Percentiles rank a stretch among this genome's conserved stretches.
Conservation (phyloP, 1,140 invertebrate species). For the Cotesia typhae region DNA sequence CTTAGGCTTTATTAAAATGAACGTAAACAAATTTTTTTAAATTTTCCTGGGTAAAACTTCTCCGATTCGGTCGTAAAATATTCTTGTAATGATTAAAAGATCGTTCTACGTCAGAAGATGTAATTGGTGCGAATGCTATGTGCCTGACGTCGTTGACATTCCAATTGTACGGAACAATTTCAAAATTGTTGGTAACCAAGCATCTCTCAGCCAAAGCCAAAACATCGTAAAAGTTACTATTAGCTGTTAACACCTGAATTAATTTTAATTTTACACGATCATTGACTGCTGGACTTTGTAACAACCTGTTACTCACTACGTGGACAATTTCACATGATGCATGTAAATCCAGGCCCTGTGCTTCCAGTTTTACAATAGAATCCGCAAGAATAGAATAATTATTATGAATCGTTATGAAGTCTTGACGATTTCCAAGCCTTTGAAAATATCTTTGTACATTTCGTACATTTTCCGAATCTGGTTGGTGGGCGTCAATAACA, state of each 20-base stretch:
- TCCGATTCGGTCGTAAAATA: not conserved
- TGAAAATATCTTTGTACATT: constrained; percentile 3
- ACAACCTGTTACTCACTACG: not conserved
- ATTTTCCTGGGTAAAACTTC: not conserved
- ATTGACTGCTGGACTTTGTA: not conserved
- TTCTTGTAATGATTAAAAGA: not conserved
- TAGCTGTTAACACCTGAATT: not conserved
- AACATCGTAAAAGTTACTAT: not conserved
- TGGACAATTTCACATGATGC: not conserved
- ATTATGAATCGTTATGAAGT: not conserved
- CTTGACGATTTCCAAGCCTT: not conserved
- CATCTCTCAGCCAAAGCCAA: not conserved
- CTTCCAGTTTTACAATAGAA: not conserved
- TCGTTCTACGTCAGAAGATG: not conserved
- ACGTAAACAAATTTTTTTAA: not conserved
- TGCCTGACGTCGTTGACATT: not conserved
- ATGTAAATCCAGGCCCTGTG: not conserved
- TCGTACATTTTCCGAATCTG: not conserved
- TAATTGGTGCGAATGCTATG: not conserved
- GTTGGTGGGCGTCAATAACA: not conserved
- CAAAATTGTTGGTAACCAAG: not conserved
- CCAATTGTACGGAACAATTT: not conserved
- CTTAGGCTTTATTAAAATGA: not conserved
- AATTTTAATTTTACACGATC: not conserved
- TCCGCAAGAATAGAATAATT: not conserved